A percentile compares a stretch with the other conserved stretches of the same genome.
Evolutionary conservation across 2,113 vertebrate species (phyloP).

Genomic region (Microtus montanus): DNA sequence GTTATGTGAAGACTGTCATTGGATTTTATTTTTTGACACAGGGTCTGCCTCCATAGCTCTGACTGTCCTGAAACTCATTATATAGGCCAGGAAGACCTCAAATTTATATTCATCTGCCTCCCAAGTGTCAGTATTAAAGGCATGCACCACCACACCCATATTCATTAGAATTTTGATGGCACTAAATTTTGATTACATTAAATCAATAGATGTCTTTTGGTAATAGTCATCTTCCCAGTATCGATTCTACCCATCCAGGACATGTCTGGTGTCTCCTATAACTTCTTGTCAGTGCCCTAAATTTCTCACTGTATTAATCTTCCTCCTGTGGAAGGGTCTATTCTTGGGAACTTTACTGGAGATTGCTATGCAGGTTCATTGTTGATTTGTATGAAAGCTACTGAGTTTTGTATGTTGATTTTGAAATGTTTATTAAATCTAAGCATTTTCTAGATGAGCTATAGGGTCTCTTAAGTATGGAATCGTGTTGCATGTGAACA

Average conservation of each 20-base stretch:
- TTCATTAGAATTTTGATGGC: not conserved
- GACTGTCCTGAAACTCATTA: not conserved
- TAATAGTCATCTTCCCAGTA: not conserved
- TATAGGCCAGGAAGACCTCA: not conserved
- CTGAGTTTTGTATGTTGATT: not conserved
- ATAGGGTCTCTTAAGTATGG: not conserved
- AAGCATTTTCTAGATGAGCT: not conserved
- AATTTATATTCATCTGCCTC: not conserved
- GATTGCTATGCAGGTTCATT: not conserved
- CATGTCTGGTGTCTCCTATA: not conserved
- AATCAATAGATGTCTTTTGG: not conserved
- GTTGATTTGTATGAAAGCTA: not conserved
- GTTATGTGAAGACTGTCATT: not conserved
- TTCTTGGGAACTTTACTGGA: not conserved
- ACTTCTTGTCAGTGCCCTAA: not conserved
- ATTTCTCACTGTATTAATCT: not conserved
- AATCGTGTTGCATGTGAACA: not conserved
- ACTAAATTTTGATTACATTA: no score
- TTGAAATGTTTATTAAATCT: not conserved
- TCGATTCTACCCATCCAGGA: not conserved
- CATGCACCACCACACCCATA: not conserved
- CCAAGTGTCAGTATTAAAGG: not conserved
- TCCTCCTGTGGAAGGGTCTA: not conserved
- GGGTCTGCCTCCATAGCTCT: not conserved
- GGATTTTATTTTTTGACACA: not conserved